Evolutionary conservation across 2,113 vertebrate genomes (phyloP), one percentile per base, ranked within the genome.

Genomic region (Clarias batrachus): DNA sequence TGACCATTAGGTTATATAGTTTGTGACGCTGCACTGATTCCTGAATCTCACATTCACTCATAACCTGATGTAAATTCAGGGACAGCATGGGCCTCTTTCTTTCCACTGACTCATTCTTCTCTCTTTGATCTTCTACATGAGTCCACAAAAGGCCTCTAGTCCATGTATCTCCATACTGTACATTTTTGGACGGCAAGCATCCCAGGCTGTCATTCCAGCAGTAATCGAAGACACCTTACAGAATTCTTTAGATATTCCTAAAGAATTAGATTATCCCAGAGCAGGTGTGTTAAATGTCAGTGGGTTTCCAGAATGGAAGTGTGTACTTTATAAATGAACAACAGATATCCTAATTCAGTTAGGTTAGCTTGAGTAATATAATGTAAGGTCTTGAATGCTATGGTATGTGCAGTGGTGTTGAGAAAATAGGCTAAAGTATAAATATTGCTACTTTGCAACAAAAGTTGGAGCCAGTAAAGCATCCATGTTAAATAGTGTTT

Each of bases 221-320:
- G 48, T 79, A 68, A 80, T 86, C 52, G 37, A 80, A 65, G 21
- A 70, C 76, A 86, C 14, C 8, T 80, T 80, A 63, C 76, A 70
- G 63, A 86, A 80, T 30, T 68, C n/a, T 80, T 30, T 13, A 37
- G 23, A 63, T 78, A 27, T 27, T 52, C 60, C n/a, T 30, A n/a
- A 25, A n/a, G 48, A 30, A 52, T 66, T 85, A 27, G 71, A 70
- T 54, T 41, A 57, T 19, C 4, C 41, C 59, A 37, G 30, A 33
- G 60, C 13, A 86, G 63, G 27, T 81, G 54, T 52, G 33, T 11
- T 70, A n/a, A 13, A 68, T 21, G 57, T 56, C 0, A 56, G 17
- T 54, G 33, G 70, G 33, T 33, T 78, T 27, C 52, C 52, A 27
- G 52, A 60, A 33, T 8, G 60, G 27, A 19, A 56, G 56, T 80